Base-by-base conservation (phyloP, 2,888 invertebrate species). In the Mimachlamys varia region DNA sequence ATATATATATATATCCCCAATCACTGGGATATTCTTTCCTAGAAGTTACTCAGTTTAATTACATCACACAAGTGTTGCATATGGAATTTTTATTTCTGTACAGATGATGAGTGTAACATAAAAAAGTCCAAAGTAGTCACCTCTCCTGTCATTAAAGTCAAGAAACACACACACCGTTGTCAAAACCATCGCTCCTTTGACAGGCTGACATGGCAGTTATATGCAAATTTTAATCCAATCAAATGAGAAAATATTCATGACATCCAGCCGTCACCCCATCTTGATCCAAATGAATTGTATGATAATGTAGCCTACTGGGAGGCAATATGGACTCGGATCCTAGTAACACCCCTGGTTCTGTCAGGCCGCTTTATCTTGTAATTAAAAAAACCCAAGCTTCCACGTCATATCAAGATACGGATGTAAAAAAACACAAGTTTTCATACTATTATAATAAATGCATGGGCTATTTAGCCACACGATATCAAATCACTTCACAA, bases 141-240 rank as follows among this genome's bases (percentile, higher is more conserved):
- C 76, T 76, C 33, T 76, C 12, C 76, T 76, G 76, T 76, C 76
- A 76, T 76, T 76, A 76, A 76, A 76, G 33, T 76, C 76, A 76
- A 76, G 76, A 76, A 76, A 76, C 76, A 76, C 76, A 76, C 76
- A 76, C 76, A 76, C 76, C 17, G 33, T 76, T 76, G 76, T 76
- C 76, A 76, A 76, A 76, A 76, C 76, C 76, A 76, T 76, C 76
- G 33, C 76, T 76, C 76, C 17, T 76, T 76, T 76, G 76, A 76
- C 76, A 76, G 76, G 27, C 22, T 15, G 33, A 76, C 76, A 76
- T 76, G 76, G 76, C 76, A 76, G 76, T 76, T 76, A 76, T 76
- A 76, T 76, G 76, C 76, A 76, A 76, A 76, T 76, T 76, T 76
- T 76, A 76, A 76, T 76, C 76, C 76, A 76, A 76, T 76, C 76